Percentiles rank a stretch among this genome's conserved stretches.
Conservation (phyloP, 2,113 vertebrate genomes). For the Phyllostomus discolor region DNA sequence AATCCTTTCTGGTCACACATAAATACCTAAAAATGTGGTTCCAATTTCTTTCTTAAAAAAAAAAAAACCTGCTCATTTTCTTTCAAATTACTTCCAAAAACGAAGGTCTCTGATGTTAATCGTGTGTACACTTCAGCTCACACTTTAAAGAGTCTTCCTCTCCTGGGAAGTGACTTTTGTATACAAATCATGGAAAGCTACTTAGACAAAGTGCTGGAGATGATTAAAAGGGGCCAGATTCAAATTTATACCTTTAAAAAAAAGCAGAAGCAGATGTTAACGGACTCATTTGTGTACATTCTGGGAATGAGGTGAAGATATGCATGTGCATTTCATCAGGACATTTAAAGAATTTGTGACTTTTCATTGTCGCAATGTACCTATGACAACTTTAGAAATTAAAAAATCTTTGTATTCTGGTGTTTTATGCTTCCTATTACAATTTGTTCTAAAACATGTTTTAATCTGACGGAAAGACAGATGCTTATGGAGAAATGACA, state of each 20-base stretch:
- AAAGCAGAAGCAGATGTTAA: slow-evolving; percentile 73
- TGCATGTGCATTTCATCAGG: slow-evolving; percentile 70
- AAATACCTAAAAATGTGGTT: slow-evolving; percentile 72
- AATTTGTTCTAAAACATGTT: neutral
- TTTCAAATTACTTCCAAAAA: slow-evolving; percentile 78
- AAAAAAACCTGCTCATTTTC: slow-evolving; percentile 54
- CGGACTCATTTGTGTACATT: slow-evolving; percentile 66
- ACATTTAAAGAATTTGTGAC: slow-evolving; percentile 46
- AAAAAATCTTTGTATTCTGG: neutral
- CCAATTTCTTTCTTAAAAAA: slow-evolving; percentile 57
- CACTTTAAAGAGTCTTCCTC: slow-evolving; percentile 70
- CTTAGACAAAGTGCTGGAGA: slow-evolving; percentile 73
- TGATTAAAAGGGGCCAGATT: slow-evolving; percentile 76
- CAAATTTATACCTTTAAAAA: slow-evolving; percentile 63
- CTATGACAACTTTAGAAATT: slow-evolving; percentile 43
- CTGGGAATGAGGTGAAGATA: slow-evolving; percentile 49
- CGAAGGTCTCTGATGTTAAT: slow-evolving; percentile 70
- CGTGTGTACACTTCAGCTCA: slow-evolving; percentile 72
- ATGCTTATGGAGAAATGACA: neutral
- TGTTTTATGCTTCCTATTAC: neutral
- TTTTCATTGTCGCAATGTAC: slow-evolving; percentile 32
- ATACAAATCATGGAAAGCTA: slow-evolving; percentile 77
- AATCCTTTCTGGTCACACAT: slow-evolving; percentile 21
- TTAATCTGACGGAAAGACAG: neutral
- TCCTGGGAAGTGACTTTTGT: slow-evolving; percentile 77